Base-by-base conservation (phyloP, 2,888 invertebrate species). In the Panopea generosa region DNA sequence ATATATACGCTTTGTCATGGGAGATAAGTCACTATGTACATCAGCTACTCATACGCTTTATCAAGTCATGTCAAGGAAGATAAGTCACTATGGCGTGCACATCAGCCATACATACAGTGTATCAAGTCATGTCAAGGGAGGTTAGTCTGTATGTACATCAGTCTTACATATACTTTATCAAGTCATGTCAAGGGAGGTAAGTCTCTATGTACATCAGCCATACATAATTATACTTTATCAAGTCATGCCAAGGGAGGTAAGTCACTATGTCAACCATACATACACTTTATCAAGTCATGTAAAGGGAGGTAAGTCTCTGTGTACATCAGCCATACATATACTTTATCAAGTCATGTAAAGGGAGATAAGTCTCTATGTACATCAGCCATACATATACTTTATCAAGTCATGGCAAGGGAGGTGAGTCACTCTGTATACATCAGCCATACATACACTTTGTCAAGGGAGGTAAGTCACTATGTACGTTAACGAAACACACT, bases 401-500 rank as follows among this genome's bases (percentile, higher is more conserved):
- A 83, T 87, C 60, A 85, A n/a, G n/a, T n/a, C 16, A 3, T 1
- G n/a, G n/a, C n/a, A n/a, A n/a, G n/a, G n/a, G n/a, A n/a, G n/a
- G n/a, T n/a, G n/a, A n/a, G n/a, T n/a, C 29, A n/a, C n/a, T n/a
- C n/a, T 81, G 84, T 68, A 70, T 72, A 16, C 87, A 86, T 59
- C 89, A 88, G 59, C 89, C 90, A 9, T 85, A 84, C 68, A 86
- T 90, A 18, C 85, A 85, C 43, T 89, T 82, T 70, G 82, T 85
- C 89, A 3, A 86, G 82, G 74, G 90, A 90, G 86, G 90, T 88
- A 77, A 72, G 22, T n/a, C n/a, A n/a, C n/a, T n/a, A n/a, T n/a
- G n/a, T n/a, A n/a, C n/a, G n/a, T n/a, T n/a, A n/a, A n/a, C n/a
- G n/a, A n/a, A n/a, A n/a, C n/a, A n/a, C n/a, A n/a, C n/a, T n/a